Percentiles rank a stretch among this genome's conserved stretches.
Conservation (phyloP, 2,888 invertebrate genomes). For the Epinotia bilunana region DNA sequence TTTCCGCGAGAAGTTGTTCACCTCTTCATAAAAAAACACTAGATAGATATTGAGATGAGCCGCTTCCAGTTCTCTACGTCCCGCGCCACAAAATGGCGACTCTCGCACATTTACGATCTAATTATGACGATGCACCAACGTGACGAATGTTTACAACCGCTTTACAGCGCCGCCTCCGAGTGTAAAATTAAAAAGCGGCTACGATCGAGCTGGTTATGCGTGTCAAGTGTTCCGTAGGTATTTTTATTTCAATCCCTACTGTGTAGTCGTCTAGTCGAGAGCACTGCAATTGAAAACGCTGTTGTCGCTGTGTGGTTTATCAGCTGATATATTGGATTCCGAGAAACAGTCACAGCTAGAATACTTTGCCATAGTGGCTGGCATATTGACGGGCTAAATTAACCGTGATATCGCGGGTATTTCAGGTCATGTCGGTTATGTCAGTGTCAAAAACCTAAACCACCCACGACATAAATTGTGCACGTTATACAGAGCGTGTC, state of each 20-base stretch:
- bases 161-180: conserved; percentile 48
- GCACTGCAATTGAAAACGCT: neutral
- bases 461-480: too few relatives aligned
- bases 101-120: conserved; percentile 65
- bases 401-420: too few relatives aligned
- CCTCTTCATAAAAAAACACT: too few relatives aligned
- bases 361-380: too few relatives aligned
- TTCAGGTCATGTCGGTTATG: too few relatives aligned
- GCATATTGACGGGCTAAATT: too few relatives aligned
- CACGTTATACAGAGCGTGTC: too few relatives aligned
- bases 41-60: neutral
- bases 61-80: conserved; percentile 46
- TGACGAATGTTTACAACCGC: conserved; percentile 59
- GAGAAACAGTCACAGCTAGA: too few relatives aligned
- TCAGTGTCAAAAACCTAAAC: too few relatives aligned
- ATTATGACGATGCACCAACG: conserved; percentile 66
- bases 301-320: neutral
- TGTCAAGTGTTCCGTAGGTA: conserved; percentile 3
- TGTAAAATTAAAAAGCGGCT: conserved; percentile 48
- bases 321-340: too few relatives aligned
- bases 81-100: conserved; percentile 59
- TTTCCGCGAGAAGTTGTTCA: too few relatives aligned
- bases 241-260: neutral
- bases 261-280: too few relatives aligned
- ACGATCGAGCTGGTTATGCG: neutral